Evolutionary conservation across 2,113 vertebrate species (phyloP), one percentile per base, ranked within the genome.

Genomic region (Polyodon spathula): DNA sequence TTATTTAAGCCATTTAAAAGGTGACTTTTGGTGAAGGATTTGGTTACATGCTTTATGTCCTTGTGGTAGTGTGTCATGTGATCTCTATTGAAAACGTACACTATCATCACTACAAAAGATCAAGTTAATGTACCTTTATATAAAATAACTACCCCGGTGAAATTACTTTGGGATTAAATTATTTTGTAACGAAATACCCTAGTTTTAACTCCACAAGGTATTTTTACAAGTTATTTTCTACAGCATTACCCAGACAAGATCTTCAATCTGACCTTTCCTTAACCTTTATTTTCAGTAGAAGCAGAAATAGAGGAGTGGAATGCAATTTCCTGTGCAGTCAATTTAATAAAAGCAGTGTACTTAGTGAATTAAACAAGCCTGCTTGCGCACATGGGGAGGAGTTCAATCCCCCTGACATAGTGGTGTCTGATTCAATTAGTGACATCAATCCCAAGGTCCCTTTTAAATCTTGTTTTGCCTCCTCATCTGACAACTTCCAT

Each of bases 391-490:
- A 60, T 62, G 66, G 60, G 69, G 78, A 67, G 67, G 73, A 51
- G 74, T 76, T 69, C 64, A 71, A 78, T 71, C 80, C 82, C n/a
- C 81, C 66, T 74, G 87, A 82, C 80, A 82, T 63, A 0, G 14
- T 6, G 14, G 70, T 63, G 75, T 88, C 91, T 88, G 74, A 80
- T 90, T 86, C 88, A 88, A 88, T 95, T 87, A 93, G 79, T 71
- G 66, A 73, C 80, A 81, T 66, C 74, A 74, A 86, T 87, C 77
- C 76, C 71, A 83, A 81, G 61, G 70, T 77, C 76, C 63, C 62
- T 67, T 70, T 71, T 66, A 87, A 83, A 87, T 85, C 78, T 84
- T 71, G 73, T 87, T 81, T 79, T 68, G 74, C n/a, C n/a, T n/a
- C 62, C 71, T 58, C 61, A 66, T 66, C 64, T 71, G 65, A 69